Evolutionary conservation across 92 coral and sea anemone genomes (phyloP).

Genomic region (Phymanthus crucifer): DNA sequence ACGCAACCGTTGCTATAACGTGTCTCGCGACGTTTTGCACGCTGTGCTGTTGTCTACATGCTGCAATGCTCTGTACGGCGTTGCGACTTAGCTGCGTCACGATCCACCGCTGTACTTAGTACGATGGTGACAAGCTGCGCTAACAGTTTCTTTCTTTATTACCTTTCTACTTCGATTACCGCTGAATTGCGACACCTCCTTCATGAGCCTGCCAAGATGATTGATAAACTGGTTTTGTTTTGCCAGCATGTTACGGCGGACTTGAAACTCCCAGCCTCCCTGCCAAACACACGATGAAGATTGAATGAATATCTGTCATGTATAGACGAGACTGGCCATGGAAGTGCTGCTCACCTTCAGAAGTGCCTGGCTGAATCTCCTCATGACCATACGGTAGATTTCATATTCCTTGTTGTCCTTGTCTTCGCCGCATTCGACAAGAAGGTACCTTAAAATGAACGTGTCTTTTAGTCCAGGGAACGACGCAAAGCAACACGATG

Average conservation of each 20-base stretch:
- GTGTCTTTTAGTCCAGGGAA: too few relatives aligned
- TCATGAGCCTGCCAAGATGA: conserved; percentile 70
- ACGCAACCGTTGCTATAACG: too few relatives aligned
- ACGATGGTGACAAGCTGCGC: too few relatives aligned
- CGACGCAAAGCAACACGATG: too few relatives aligned
- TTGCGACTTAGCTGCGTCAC: too few relatives aligned
- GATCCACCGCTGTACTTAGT: too few relatives aligned
- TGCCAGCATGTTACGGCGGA: conserved; percentile 88
- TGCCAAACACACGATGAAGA: conserved; percentile 13
- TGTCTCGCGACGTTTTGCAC: too few relatives aligned
- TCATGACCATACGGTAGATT: conserved; percentile 84
- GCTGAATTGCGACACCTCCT: conserved; percentile 89
- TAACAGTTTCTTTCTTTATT: too few relatives aligned
- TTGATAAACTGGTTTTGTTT: conserved; percentile 84
- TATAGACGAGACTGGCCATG: too few relatives aligned
- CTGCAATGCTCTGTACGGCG: too few relatives aligned
- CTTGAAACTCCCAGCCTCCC: conserved; percentile 92
- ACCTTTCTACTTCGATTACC: conserved; percentile 91
- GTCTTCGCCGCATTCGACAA: conserved; percentile 92
- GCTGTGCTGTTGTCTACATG: too few relatives aligned
- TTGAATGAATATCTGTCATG: too few relatives aligned
- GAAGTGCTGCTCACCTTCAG: conserved; percentile 59
- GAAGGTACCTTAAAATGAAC: conserved; percentile 65
- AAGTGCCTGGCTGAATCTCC: conserved; percentile 78
- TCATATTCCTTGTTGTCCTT: conserved; percentile 70